Evolutionary conservation across 2,888 invertebrate species (phyloP), one percentile per base, ranked within the genome.

Genomic region (Cylindroiulus punctatus): DNA sequence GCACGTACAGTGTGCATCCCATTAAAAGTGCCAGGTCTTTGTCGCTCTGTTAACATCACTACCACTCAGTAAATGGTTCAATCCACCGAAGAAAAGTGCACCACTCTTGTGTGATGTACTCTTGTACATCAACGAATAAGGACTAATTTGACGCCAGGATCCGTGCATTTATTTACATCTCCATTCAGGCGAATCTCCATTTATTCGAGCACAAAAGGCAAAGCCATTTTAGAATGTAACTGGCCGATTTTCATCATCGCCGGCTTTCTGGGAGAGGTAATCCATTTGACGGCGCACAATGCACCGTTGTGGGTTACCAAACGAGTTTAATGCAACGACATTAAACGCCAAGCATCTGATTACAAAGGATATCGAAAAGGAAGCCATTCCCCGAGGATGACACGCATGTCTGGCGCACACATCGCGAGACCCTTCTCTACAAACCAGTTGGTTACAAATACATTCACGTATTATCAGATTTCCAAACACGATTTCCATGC

Each of bases 361-460:
- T 52, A 52, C 52, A 52, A 52, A 52, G 52, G 52, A 52, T 52
- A n/a, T 52, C 52, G 52, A 52, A 52, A n/a, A 52, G 52, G 52
- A 52, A 52, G 52, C n/a, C n/a, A 52, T 52, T n/a, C 52, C 52
- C 52, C 14, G 52, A 52, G 52, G 52, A 52, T 52, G 52, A 52
- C n/a, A 52, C 52, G 52, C 52, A 52, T 52, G 52, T 52, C 52
- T 52, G 4, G 14, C n/a, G 7, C 52, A 52, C 52, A 52, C 52
- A 52, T 52, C 52, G 8, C 8, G 1, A 12, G 19, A 52, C 52
- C n/a, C 52, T n/a, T 52, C 19, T 52, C 0, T 1, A 19, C n/a
- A 1, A 44, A 10, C n/a, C 7, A 52, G 19, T 52, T 19, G 1
- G 52, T 12, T 52, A 17, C 52, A 52, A 52, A 52, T 52, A 7